Evolutionary conservation across 2,888 invertebrate species (phyloP), one percentile per base, ranked within the genome.

Genomic region (Trimorus sp.): DNA sequence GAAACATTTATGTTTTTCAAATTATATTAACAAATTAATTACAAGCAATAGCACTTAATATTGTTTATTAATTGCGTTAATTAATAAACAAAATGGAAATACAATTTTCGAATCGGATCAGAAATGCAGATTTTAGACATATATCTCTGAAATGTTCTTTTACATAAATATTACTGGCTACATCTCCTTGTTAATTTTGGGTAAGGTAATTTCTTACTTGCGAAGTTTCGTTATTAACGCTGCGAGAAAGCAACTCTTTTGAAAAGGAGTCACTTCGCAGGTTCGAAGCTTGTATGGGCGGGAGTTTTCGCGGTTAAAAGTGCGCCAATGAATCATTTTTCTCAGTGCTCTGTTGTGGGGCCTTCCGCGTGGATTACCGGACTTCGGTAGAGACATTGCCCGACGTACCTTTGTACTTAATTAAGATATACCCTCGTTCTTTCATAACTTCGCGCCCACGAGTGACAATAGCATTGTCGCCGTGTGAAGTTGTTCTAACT

Each of bases 381-480:
- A 79, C 75, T 80, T 63, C 75, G 76, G 78, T 83, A 69, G 78
- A 79, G 79, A 78, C 71, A 68, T 79, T 74, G 85, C 85, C 87
- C 86, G 80, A 85, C 84, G 86, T 87, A 88, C 85, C 88, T 89
- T 87, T 88, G 86, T 90, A 90, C 85, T 84, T 87, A 85, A 88
- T 86, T 90, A 89, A 89, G 87, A 88, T 82, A 90, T 90, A 87
- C 91, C 91, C 90, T 91, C 89, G 91, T 91, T 91, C 91, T 91
- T 91, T 91, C 91, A 91, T 87, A 88, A 86, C 88, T 88, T 87
- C 84, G 86, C 84, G 84, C 82, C 53, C 58, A 79, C 83, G 80
- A 80, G 82, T 76, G 77, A 80, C 83, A 82, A 77, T 74, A 78
- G 59, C 65, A 81, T 81, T 82, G 83, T 77, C 74, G 74, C 69